Base-by-base conservation (phyloP, 1,140 invertebrate species). In the Pogonognathellus flavescens region DNA sequence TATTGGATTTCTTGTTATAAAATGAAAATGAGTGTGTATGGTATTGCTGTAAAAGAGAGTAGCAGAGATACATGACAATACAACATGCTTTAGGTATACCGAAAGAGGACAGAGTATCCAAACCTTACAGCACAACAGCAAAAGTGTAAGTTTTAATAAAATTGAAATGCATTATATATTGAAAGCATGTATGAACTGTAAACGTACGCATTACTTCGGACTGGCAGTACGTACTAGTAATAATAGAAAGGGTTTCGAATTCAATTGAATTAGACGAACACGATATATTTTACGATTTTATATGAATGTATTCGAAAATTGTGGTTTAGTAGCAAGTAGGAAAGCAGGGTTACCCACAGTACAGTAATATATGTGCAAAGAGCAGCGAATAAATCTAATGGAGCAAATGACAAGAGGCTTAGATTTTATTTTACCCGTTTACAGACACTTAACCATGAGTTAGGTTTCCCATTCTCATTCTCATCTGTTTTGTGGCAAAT, bases 121-220 rank as follows among this genome's bases (percentile, higher is more conserved):
- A 41, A 41, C 31, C 6, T 1, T 41, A 41, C n/a, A n/a, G n/a
- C n/a, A n/a, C n/a, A n/a, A n/a, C n/a, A 41, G 14, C 16, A 70
- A 60, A 20, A 83, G 81, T 83, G 70, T 76, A 76, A 41, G 31
- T 83, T 83, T 70, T 83, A 83, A 83, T 83, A 83, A 83, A 83
- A 83, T 83, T 66, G 82, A 83, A 83, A 83, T 70, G 60, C 49
- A 53, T 83, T 72, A 18, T 41, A 70, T 70, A 76, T 31, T 9
- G 9, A n/a, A 49, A 76, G n/a, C 41, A 76, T 76, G 70, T 41
- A 76, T 76, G 49, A 70, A 20, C 18, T 22, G 13, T 66, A 66
- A 22, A 9, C 25, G 14, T 14, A 76, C 4, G 16, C 16, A n/a
- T 49, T 76, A 49, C 16, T 49, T 49, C 1, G 16, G 13, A 70